Percentiles rank a stretch among this genome's conserved stretches.
Evolutionary conservation across 2,888 invertebrate genomes (phyloP).

Genomic region (Gymnoscelis rufifasciata): DNA sequence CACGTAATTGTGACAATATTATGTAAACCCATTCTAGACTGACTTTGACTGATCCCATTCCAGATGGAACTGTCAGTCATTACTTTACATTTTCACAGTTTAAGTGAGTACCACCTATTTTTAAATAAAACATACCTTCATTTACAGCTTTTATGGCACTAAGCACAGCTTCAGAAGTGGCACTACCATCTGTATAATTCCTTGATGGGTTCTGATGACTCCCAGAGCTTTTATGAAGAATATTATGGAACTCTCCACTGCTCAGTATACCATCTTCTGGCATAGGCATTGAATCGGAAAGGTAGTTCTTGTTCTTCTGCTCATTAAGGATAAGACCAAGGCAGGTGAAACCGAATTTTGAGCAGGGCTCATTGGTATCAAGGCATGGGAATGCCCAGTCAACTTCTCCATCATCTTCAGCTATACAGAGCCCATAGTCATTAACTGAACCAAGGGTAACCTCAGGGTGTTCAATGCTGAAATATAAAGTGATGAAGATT

Average conservation of each 20-base stretch:
- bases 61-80: too few species aligned
- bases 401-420: slow-evolving; percentile 97
- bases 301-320: slow-evolving; percentile 69
- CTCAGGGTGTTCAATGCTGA: slow-evolving; percentile 82
- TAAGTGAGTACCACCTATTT: too few species aligned
- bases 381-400: slow-evolving; percentile 95
- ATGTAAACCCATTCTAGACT: too few species aligned
- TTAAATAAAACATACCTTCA: slow-evolving; percentile 64
- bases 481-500: slow-evolving; percentile 18
- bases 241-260: slow-evolving; percentile 49
- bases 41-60: too few species aligned
- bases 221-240: slow-evolving; percentile 64
- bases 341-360: slow-evolving; percentile 94
- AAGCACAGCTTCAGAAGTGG: slow-evolving; percentile 66
- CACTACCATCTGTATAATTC: slow-evolving; percentile 66
- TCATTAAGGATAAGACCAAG: slow-evolving; percentile 93
- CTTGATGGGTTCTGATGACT: slow-evolving; percentile 59
- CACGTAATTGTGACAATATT: too few species aligned
- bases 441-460: slow-evolving; percentile 81
- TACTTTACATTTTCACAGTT: too few species aligned
- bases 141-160: slow-evolving; percentile 67
- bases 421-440: slow-evolving; percentile 93
- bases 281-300: slow-evolving; percentile 52
- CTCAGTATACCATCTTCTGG: slow-evolving; percentile 53
- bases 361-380: slow-evolving; percentile 91